Conservation (phyloP, 1,140 invertebrate genomes). For the Caenorhabditis inopinata region DNA sequence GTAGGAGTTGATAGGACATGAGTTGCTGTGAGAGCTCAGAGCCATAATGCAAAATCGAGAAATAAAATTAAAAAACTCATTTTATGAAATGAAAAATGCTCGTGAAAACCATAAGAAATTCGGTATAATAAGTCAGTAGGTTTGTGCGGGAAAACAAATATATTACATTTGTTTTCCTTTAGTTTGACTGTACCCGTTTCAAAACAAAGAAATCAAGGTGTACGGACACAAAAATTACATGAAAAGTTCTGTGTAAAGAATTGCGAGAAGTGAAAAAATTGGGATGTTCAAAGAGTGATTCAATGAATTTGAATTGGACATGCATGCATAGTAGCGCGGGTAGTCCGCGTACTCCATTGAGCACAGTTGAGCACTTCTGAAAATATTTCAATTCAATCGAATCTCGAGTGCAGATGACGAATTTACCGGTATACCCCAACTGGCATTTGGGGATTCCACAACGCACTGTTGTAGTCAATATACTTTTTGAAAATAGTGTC, state of each 20-base stretch:
- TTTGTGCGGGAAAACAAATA: too few species aligned
- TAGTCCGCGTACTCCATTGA: conserved; percentile 52
- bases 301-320: background rate
- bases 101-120: background rate
- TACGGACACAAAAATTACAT: background rate
- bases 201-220: too few species aligned
- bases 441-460: conserved; percentile 40
- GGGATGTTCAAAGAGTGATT: background rate
- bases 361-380: conserved; percentile 52
- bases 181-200: too few species aligned
- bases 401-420: background rate
- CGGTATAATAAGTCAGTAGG: too few species aligned
- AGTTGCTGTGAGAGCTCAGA: background rate
- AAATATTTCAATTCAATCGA: background rate
- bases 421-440: conserved; percentile 21
- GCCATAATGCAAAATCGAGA: background rate
- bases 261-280: background rate
- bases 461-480: conserved; percentile 52
- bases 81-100: background rate
- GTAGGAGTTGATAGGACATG: background rate
- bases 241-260: background rate
- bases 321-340: conserved; percentile 47
- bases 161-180: too few species aligned
- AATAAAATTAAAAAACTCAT: conserved; percentile 2
- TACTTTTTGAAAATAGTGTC: conserved; percentile 49